Percentiles rank a stretch among this genome's conserved stretches.
Conservation (phyloP, 2,888 invertebrate genomes). For the Acrobasis consociella region DNA sequence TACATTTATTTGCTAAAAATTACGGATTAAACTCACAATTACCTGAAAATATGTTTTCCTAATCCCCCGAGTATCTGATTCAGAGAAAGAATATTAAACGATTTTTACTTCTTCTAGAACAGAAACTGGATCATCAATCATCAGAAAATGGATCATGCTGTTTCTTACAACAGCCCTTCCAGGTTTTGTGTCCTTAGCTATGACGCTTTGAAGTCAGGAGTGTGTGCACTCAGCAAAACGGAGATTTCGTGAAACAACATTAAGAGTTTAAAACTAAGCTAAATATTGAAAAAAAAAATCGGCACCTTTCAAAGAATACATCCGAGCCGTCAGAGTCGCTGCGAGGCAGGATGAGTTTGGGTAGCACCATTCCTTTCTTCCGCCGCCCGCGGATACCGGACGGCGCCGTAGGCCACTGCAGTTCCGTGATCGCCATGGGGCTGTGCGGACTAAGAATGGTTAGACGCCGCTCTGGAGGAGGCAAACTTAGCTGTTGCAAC, state of each 20-base stretch:
- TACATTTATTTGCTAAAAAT: neutral
- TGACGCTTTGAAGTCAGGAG: no score
- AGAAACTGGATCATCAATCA: no score
- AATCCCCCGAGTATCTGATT: neutral
- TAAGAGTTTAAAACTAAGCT: neutral
- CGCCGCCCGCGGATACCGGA: slow-evolving; percentile 84
- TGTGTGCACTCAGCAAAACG: no score
- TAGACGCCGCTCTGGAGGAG: slow-evolving; percentile 86
- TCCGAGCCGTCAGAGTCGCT: slow-evolving; percentile 89
- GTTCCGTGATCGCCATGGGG: slow-evolving; percentile 87
- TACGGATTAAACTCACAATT: neutral
- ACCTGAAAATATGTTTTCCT: neutral
- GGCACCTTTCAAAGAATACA: slow-evolving; percentile 84
- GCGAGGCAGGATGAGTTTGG: slow-evolving; percentile 88
- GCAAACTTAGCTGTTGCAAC: slow-evolving; percentile 87
- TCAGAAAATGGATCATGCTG: no score
- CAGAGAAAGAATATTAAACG: no score
- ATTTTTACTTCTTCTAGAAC: no score
- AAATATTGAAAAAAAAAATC: slow-evolving; percentile 13
- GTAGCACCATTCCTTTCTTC: slow-evolving; percentile 88
- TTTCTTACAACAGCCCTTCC: no score
- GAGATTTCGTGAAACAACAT: no score
- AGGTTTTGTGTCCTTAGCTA: no score
- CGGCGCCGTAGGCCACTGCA: slow-evolving; percentile 82
- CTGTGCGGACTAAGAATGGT: slow-evolving; percentile 92